A percentile compares a stretch with the other conserved stretches of the same genome.
Conservation (phyloP, 2,113 vertebrate genomes). For the Pantherophis guttatus region DNA sequence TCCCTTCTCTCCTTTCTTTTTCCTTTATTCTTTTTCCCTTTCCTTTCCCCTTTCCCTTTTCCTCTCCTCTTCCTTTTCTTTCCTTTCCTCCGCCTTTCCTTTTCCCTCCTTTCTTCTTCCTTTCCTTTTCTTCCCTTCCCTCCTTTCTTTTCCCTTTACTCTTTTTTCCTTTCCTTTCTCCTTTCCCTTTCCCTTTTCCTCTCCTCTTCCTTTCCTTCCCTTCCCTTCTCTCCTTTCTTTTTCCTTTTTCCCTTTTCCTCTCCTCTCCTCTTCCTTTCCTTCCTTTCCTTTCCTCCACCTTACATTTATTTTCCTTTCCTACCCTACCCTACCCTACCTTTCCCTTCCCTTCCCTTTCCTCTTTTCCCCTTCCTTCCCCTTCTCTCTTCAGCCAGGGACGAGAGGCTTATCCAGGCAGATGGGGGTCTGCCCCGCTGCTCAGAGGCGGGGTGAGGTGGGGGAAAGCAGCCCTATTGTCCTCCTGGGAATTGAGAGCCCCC, state of each 20-base stretch:
- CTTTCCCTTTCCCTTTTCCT: too few relatives aligned
- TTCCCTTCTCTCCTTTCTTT: fast-evolving
- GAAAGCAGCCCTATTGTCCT: conserved; percentile 18
- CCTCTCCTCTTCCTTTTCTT: too few relatives aligned
- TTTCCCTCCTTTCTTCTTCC: too few relatives aligned
- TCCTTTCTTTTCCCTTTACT: too few relatives aligned
- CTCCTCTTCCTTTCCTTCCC: not conserved
- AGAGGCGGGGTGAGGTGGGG: not conserved
- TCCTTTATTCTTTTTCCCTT: too few relatives aligned
- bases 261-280: too few relatives aligned
- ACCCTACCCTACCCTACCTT: too few relatives aligned
- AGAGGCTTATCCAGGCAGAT: conserved; percentile 12
- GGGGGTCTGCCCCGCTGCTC: conserved; percentile 40
- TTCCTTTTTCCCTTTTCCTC: too few relatives aligned
- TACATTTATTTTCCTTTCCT: not conserved
- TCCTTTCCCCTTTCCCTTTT: not conserved
- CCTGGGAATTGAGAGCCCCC: conserved; percentile 40
- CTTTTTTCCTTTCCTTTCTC: not conserved
- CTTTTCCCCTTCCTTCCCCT: not conserved
- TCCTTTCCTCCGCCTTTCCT: too few relatives aligned
- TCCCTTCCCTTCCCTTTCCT: not conserved
- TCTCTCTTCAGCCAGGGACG: conserved; percentile 12
- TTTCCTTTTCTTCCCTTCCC: too few relatives aligned
- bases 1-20: not conserved
- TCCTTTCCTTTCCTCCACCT: not conserved